These are phyloP conservation scores for Polia nebulosa DNA, from an alignment of 2,888 invertebrate species.

Conservation along the genomic window DNA sequence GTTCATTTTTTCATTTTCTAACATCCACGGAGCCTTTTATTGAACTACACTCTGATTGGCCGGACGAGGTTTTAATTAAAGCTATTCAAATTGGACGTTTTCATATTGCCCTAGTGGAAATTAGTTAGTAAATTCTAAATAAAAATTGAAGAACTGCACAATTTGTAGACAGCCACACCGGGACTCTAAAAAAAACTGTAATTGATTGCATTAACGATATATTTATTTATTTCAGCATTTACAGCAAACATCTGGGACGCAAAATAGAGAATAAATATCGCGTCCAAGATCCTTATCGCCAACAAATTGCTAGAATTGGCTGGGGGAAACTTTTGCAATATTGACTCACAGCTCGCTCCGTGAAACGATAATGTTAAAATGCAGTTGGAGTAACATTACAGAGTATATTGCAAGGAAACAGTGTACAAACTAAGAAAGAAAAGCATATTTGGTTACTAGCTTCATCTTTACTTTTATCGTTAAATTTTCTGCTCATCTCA, in stretches of 20 bases:
- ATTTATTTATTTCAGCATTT: neutral
- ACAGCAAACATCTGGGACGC: slow-evolving; percentile 12
- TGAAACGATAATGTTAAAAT: slow-evolving; percentile 25
- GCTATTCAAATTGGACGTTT: slow-evolving; percentile 20
- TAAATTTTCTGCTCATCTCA: slow-evolving; percentile 30
- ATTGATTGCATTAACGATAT: neutral
- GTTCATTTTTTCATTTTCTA: slow-evolving; percentile 24
- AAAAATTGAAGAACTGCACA: neutral
- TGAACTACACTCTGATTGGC: slow-evolving; percentile 31
- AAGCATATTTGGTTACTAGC: neutral
- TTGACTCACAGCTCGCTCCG: slow-evolving; percentile 8
- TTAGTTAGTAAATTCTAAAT: slow-evolving; percentile 5
- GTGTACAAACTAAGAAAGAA: neutral
- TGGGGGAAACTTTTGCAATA: slow-evolving; percentile 29
- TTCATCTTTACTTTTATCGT: slow-evolving; percentile 12
- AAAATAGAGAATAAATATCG: slow-evolving; percentile 24
- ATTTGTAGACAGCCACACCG: neutral
- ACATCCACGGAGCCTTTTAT: slow-evolving; percentile 13
- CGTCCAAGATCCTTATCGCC: slow-evolving; percentile 27
- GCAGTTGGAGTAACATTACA: slow-evolving; percentile 14
- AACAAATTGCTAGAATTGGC: slow-evolving; percentile 31
- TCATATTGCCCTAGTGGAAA: neutral
- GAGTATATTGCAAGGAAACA: slow-evolving; percentile 11
- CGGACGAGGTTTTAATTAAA: slow-evolving; percentile 45
- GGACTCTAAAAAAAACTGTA: neutral